These are phyloP conservation scores for Tuberolachnus salignus DNA, from an alignment of 2,888 invertebrate genomes.

Conservation along the genomic window DNA sequence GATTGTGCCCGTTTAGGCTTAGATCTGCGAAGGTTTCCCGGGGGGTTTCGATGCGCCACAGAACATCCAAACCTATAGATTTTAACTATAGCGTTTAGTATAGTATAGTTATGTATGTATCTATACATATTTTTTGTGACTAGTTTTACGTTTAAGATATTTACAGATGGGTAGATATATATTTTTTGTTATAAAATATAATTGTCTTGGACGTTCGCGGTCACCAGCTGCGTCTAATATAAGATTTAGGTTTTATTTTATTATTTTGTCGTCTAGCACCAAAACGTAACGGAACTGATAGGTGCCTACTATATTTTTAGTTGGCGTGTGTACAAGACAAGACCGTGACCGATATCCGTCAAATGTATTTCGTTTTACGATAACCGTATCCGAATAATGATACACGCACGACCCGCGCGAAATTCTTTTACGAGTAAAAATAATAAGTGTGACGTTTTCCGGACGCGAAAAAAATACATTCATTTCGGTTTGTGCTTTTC, in stretches of 20 bases:
- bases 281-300: neutral
- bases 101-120: too few species aligned
- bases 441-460: neutral
- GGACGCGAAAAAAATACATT: neutral
- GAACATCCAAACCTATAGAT: too few species aligned
- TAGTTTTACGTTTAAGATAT: too few species aligned
- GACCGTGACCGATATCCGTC: slow-evolving; percentile 23
- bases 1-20: too few species aligned
- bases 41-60: too few species aligned
- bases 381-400: neutral
- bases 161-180: too few species aligned
- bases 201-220: neutral
- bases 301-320: neutral
- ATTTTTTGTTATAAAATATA: too few species aligned
- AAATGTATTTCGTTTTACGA: neutral
- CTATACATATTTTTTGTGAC: too few species aligned
- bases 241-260: neutral
- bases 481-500: neutral
- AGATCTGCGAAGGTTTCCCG: too few species aligned
- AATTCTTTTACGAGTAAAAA: too few species aligned
- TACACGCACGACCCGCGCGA: too few species aligned
- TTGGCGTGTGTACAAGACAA: neutral
- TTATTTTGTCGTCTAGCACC: neutral
- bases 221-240: slow-evolving; percentile 1
- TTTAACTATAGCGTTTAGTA: too few species aligned